Conservation (phyloP, 2,797 vertebrate species). For the Gobio occitaniae region DNA sequence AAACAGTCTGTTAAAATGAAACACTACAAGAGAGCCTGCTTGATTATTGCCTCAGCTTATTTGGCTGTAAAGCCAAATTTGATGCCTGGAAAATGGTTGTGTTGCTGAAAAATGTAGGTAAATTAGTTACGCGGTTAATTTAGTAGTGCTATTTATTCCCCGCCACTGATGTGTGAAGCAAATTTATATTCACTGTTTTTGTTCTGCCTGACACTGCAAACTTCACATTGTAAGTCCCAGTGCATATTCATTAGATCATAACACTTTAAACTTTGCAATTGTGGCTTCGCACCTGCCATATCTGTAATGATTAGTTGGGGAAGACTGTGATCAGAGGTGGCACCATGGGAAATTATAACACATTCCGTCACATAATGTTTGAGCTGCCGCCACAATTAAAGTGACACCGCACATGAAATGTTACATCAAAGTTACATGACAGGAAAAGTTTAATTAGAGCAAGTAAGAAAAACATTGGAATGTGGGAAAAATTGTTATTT, state of each 20-base stretch:
- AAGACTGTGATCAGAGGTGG: conserved; percentile 36
- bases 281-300: background rate
- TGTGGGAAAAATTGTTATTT: background rate
- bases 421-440: conserved; percentile 16
- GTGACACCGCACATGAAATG: background rate
- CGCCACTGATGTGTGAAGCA: background rate
- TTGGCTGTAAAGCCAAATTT: background rate
- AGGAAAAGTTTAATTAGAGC: conserved; percentile 18
- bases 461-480: background rate
- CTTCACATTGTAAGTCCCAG: background rate
- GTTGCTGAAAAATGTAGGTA: background rate
- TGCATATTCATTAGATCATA: conserved; percentile 3
- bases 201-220: background rate
- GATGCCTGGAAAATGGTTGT: background rate
- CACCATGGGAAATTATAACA: conserved; percentile 16
- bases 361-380: conserved; percentile 12
- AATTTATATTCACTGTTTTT: background rate
- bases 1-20: background rate
- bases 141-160: background rate
- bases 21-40: background rate
- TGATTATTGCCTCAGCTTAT: background rate
- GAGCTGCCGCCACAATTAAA: conserved; percentile 1
- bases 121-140: background rate
- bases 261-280: conserved; percentile 7
- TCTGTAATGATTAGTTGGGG: conserved; percentile 5